Base-by-base conservation (phyloP, 2,888 invertebrate species). In the Pherbina coryleti region DNA sequence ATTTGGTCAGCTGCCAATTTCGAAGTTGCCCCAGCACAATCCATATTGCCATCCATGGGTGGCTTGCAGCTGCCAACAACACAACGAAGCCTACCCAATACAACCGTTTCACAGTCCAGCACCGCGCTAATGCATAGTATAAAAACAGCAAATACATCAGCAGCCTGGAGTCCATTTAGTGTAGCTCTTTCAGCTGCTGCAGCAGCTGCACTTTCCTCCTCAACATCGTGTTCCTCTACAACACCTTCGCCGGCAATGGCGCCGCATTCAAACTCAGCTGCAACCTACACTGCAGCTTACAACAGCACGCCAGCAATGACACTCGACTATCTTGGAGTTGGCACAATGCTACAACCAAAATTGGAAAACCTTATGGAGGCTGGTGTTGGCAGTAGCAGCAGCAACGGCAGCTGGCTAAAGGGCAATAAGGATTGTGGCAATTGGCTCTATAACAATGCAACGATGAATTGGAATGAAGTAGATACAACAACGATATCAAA, bases 1-100 rank as follows among this genome's bases (percentile, higher is more conserved):
- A 69, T 51, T 28, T 69, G 69, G 69, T 69, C 69, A 34, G 49
- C 69, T 14, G 69, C 51, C 49, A 28, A 69, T 28, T 69, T 69
- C 28, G 69, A 69, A 5, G 25, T 5, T 5, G 49, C 51, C 28
- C 25, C 49, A 11, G 17, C 49, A 49, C 69, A 44, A 22, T 69
- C 69, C 9, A 1, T 51, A 5, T 8, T 34, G 14, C 5, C 51
- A 25, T 11, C 69, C 3, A 14, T 22, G 14, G 14, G 19, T 11
- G 49, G 69, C 49, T 22, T 25, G 14, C 49, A 51, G 11, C 67
- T 44, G 19, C 7, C 49, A 0, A 5, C 49, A 25, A 19, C 67
- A 8, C 19, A 34, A 22, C n/a, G 22, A n/a, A 22, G 51, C 17
- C 11, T 28, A 22, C 5, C 22, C n/a, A 22, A 49, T 3, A 0